These are phyloP conservation scores for Eptesicus fuscus DNA, from an alignment of 2,113 vertebrate genomes.

Conservation along the genomic window DNA sequence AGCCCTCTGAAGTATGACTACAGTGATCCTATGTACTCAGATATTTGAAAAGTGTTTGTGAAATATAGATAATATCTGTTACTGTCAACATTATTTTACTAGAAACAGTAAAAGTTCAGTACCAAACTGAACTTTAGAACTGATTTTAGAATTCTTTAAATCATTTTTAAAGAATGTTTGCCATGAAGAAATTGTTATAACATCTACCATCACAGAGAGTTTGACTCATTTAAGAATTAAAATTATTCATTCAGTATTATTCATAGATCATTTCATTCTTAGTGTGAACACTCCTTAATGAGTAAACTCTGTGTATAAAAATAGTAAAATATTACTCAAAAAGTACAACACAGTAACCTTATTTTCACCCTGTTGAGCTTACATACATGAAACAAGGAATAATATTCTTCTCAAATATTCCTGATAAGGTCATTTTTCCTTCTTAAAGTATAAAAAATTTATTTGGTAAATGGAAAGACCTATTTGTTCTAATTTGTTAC, in stretches of 20 bases:
- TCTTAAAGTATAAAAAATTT: background rate
- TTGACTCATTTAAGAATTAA: conserved; percentile 46
- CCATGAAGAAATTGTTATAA: conserved; percentile 25
- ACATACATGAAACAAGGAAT: background rate
- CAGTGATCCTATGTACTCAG: background rate
- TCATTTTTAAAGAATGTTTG: conserved; percentile 15
- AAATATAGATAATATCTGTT: background rate
- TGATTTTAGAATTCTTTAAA: conserved; percentile 17
- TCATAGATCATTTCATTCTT: background rate
- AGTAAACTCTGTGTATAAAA: background rate
- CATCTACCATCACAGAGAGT: conserved; percentile 10
- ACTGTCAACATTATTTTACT: background rate
- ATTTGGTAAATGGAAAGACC: background rate
- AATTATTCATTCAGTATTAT: background rate
- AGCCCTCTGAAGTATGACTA: background rate
- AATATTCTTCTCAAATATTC: background rate
- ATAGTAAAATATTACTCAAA: conserved; percentile 20
- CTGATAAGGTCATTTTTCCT: background rate
- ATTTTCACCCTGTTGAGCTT: background rate
- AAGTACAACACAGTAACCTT: background rate
- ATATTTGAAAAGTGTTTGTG: background rate
- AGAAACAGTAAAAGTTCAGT: background rate
- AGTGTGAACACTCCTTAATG: conserved; percentile 2
- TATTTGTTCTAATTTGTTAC: background rate
- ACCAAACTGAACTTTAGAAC: background rate